phyloP scores from a whole-genome alignment of 1,140 invertebrate genomes.

The Prorops nasuta region DNA sequence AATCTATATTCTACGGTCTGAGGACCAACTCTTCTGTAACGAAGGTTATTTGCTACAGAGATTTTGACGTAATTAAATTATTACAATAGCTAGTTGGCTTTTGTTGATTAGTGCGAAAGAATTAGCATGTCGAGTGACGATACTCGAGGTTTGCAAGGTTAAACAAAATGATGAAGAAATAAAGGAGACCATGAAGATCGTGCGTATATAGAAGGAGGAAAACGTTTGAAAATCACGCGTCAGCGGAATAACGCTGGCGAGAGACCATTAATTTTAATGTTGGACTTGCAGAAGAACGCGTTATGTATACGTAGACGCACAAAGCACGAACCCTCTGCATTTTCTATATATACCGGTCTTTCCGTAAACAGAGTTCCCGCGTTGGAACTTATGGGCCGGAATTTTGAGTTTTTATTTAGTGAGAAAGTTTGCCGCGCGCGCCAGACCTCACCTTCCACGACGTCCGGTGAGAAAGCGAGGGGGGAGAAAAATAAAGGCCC shows the following conservation, averaged over 20 bases:
- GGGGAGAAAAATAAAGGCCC: too few relatives aligned
- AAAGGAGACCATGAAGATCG: background rate
- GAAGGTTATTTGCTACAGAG: too few relatives aligned
- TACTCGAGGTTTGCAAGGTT: slow-evolving; percentile 11
- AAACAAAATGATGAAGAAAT: slow-evolving; percentile 7
- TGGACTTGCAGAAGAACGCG: slow-evolving; percentile 21
- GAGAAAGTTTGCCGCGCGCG: slow-evolving; percentile 36
- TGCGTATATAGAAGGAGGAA: slow-evolving; percentile 3
- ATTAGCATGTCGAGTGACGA: slow-evolving; percentile 8
- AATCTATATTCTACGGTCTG: too few relatives aligned
- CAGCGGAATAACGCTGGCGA: slow-evolving; percentile 13
- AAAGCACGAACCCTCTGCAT: slow-evolving; percentile 23
- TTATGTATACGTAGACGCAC: slow-evolving; percentile 18
- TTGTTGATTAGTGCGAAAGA: too few relatives aligned
- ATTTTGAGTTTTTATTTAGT: slow-evolving; percentile 42
- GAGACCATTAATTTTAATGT: slow-evolving; percentile 32
- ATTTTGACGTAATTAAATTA: too few relatives aligned
- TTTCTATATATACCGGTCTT: slow-evolving; percentile 21
- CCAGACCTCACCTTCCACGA: slow-evolving; percentile 23
- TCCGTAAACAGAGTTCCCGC: slow-evolving; percentile 30
- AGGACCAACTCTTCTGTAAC: too few relatives aligned
- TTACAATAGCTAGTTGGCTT: too few relatives aligned
- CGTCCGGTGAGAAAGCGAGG: slow-evolving; percentile 15
- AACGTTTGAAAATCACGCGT: slow-evolving; percentile 25
- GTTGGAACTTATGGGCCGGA: slow-evolving; percentile 26